These are phyloP conservation scores for Gryllus longicercus DNA, from an alignment of 2,888 invertebrate genomes.

Conservation along the genomic window DNA sequence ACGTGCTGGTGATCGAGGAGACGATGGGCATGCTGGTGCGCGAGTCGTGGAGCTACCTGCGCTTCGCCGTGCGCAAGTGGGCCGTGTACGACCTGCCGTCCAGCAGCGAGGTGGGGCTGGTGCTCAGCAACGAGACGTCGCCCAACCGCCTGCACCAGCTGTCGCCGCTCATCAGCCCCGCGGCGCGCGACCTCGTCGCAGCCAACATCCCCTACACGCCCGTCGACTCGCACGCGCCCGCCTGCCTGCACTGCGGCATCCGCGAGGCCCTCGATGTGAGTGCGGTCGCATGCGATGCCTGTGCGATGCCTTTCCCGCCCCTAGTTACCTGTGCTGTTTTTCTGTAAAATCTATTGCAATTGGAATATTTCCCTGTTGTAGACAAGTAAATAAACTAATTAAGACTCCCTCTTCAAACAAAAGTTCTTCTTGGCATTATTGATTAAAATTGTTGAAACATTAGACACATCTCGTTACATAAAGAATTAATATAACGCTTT, in stretches of 20 bases:
- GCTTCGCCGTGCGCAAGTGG: constrained; percentile 57
- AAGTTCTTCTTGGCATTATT: no score
- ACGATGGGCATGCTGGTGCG: constrained; percentile 56
- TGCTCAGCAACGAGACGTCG: constrained; percentile 49
- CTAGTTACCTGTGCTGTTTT: no score
- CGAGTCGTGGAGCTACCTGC: constrained; percentile 58
- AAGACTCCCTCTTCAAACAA: no score
- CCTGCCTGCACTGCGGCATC: constrained; percentile 52
- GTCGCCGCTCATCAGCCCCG: constrained; percentile 45
- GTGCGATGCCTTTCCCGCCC: no score
- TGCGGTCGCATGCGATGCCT: background rate
- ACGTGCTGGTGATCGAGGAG: constrained; percentile 57
- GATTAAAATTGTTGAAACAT: no score
- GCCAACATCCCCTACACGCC: constrained; percentile 54
- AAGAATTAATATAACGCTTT: no score
- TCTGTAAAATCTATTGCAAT: no score
- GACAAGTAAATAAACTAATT: no score
- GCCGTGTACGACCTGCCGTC: constrained; percentile 54
- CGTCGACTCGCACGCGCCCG: constrained; percentile 50
- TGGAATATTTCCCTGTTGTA: no score
- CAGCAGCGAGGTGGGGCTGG: constrained; percentile 53
- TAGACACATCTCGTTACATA: no score
- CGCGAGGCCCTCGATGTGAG: constrained; percentile 44
- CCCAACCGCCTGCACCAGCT: constrained; percentile 42
- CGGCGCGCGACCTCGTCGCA: constrained; percentile 48